phyloP scores from a whole-genome alignment of 2,113 vertebrate genomes.

The Mormyrus iriodes region DNA sequence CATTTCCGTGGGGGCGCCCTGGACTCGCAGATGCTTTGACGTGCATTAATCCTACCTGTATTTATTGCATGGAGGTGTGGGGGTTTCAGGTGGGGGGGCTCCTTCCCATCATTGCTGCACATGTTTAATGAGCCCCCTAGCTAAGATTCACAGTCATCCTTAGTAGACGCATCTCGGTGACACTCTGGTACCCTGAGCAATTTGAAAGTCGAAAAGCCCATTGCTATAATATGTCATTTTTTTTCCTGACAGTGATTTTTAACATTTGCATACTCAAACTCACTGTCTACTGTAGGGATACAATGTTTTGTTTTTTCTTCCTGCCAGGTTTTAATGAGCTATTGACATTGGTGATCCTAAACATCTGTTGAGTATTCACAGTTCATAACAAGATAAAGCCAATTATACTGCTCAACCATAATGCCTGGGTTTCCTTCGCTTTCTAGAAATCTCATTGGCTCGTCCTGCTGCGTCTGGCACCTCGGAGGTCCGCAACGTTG shows the following conservation, averaged over 20 bases:
- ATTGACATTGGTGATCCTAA: constrained; percentile 57
- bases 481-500: not conserved
- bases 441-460: not conserved
- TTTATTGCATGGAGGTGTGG: not conserved
- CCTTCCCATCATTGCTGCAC: not conserved
- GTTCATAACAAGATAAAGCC: constrained; percentile 54
- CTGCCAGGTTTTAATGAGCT: constrained; percentile 58
- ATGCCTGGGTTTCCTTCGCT: constrained; percentile 34
- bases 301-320: constrained; percentile 23
- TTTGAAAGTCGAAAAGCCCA: constrained; percentile 55
- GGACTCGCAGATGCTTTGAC: not conserved
- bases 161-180: constrained; percentile 51
- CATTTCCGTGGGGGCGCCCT: not conserved
- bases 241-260: not conserved
- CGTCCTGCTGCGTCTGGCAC: not conserved
- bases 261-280: constrained; percentile 12
- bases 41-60: not conserved
- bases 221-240: constrained; percentile 33
- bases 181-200: constrained; percentile 45
- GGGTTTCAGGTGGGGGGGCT: not conserved
- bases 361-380: constrained; percentile 59
- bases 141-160: constrained; percentile 49
- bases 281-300: constrained; percentile 15
- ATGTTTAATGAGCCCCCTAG: constrained; percentile 39
- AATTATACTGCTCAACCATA: constrained; percentile 48